A percentile compares a stretch with the other conserved stretches of the same genome.
These are phyloP conservation scores for Neoitamus cyanurus DNA, from an alignment of 2,888 invertebrate genomes.

Conservation along the genomic window DNA sequence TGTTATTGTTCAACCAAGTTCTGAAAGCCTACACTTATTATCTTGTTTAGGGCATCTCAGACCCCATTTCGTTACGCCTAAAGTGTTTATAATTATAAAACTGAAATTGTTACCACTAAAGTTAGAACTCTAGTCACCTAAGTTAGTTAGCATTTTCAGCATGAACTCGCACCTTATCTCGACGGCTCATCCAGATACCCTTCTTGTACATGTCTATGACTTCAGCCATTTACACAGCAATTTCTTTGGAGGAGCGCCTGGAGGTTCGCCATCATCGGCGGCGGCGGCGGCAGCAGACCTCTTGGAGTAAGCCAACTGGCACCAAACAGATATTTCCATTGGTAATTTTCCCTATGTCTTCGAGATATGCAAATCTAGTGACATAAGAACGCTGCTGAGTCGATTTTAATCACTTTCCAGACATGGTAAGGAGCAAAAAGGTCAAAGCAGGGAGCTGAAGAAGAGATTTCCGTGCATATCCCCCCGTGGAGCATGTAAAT, in stretches of 20 bases:
- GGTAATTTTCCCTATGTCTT: slow-evolving; percentile 27
- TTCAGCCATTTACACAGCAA: not conserved
- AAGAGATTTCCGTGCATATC: not conserved
- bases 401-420: slow-evolving; percentile 38
- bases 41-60: not conserved
- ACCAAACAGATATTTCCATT: slow-evolving; percentile 24
- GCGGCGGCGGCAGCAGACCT: not conserved
- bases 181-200: not conserved
- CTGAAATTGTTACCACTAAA: not conserved
- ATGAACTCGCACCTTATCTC: not conserved
- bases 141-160: not conserved
- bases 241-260: not conserved
- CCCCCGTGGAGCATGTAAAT: not conserved
- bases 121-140: not conserved
- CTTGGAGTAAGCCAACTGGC: not conserved
- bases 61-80: not conserved
- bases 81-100: not conserved
- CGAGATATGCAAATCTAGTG: slow-evolving; percentile 32
- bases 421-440: slow-evolving; percentile 13
- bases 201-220: not conserved
- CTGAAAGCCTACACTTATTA: not conserved
- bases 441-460: not conserved
- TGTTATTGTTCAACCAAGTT: too few relatives aligned
- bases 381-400: slow-evolving; percentile 30
- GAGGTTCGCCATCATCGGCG: not conserved